phyloP scores from a whole-genome alignment of 37 sponge, comb jelly and placozoan genomes.

The Cliona cf. orientalis region DNA sequence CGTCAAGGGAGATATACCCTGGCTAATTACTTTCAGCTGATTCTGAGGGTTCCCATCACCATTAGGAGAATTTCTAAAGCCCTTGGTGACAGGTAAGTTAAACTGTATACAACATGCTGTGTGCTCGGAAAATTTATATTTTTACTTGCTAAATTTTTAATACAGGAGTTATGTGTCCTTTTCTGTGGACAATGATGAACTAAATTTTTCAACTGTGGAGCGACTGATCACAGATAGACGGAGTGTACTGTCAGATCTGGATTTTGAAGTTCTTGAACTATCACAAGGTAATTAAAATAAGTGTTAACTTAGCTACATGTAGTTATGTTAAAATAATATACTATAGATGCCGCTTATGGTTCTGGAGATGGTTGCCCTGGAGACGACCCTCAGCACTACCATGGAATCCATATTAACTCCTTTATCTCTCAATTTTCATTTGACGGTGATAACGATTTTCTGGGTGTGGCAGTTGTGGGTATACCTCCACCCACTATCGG shows the following conservation, averaged over 20 bases:
- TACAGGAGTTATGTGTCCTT: conserved; percentile 47
- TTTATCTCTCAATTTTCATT: conserved; percentile 19
- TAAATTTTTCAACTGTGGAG: conserved; percentile 16
- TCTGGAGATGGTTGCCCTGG: conserved; percentile 69
- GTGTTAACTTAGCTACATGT: background rate
- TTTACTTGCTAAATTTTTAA: too few species aligned
- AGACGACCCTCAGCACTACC: background rate
- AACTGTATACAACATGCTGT: too few species aligned
- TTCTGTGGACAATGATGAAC: conserved; percentile 15
- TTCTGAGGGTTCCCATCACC: conserved; percentile 22
- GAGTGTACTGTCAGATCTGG: conserved; percentile 1
- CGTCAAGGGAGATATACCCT: conserved; percentile 7
- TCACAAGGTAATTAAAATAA: conserved; percentile 41
- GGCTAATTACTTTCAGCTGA: conserved; percentile 20
- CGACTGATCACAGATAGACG: background rate
- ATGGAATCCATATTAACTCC: conserved; percentile 46
- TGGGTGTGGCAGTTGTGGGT: conserved; percentile 72
- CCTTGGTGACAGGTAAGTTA: conserved; percentile 18
- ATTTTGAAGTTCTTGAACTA: background rate
- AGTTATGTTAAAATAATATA: background rate
- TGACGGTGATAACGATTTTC: conserved; percentile 52
- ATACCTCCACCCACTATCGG: background rate
- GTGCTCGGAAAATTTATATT: too few species aligned
- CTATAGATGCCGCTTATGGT: conserved; percentile 69
- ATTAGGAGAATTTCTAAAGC: conserved; percentile 43